Evolutionary conservation across 2,113 vertebrate species (phyloP), one percentile per base, ranked within the genome.

Genomic region (Sebastes schlegelii): DNA sequence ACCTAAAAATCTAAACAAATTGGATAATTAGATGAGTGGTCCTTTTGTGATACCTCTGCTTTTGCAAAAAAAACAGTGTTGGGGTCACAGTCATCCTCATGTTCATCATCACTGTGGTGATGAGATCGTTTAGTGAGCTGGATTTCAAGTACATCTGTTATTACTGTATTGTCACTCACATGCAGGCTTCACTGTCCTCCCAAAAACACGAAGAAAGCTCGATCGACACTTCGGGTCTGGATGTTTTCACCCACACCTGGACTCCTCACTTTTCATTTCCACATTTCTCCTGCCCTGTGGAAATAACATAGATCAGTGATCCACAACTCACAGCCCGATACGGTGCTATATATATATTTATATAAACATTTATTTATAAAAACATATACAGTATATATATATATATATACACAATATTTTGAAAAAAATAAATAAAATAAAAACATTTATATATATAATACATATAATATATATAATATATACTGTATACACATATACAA

Each of bases 11-110:
- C 40, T 21, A 63, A 63, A 81, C n/a, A 62, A 46, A 77, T 43
- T 34, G 42, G 73, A 73, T 73, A 65, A 76, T 62, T 16, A 72
- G 73, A 55, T 52, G 73, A 77, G 69, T 71, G 69, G 62, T 49
- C 48, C 55, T 23, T 62, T 46, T 34, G 74, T 62, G 51, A 54
- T 46, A 72, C 19, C 43, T 76, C 62, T 66, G 60, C 65, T 23
- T 46, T 26, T 74, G 46, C 62, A 2, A 55, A 42, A 2, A 55
- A 42, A 80, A 77, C 55, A 21, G 42, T 4, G 43, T 14, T 0
- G 9, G 12, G 4, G 3, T 17, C 1, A n/a, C 19, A 13, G 40
- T 67, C 46, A 19, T 60, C 42, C 45, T 58, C 4, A 1, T 21
- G 2, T 45, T 84, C 71, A 57, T 67, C 79, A 51, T 78, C 1